Percentiles rank a stretch among this genome's conserved stretches.
Conservation (phyloP, 2,797 vertebrate species). For the Phoeniculus purpureus region DNA sequence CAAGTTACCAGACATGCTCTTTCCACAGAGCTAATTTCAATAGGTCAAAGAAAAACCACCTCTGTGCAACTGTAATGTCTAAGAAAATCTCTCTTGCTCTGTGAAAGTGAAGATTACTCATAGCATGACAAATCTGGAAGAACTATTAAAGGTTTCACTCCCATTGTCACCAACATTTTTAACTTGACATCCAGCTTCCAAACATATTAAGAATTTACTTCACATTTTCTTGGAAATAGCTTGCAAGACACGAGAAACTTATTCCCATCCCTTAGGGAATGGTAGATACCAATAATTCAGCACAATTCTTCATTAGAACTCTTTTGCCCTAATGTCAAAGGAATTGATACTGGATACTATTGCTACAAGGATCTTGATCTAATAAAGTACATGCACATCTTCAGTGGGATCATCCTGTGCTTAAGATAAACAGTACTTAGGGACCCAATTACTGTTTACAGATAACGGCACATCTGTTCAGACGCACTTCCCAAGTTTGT, state of each 20-base stretch:
- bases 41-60: neutral
- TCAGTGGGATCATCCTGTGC: neutral
- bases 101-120: neutral
- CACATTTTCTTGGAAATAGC: neutral
- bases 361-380: neutral
- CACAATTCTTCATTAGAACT: neutral
- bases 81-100: neutral
- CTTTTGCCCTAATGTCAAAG: neutral
- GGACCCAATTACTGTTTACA: neutral
- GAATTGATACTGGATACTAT: neutral
- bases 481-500: neutral
- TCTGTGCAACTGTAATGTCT: constrained; percentile 30
- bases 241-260: neutral
- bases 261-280: neutral
- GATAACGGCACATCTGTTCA: neutral
- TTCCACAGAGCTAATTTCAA: constrained; percentile 4
- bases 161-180: neutral
- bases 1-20: neutral
- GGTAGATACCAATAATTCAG: neutral
- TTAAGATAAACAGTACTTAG: neutral
- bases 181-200: neutral
- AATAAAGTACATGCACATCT: neutral
- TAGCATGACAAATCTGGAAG: neutral
- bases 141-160: neutral
- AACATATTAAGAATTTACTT: neutral